Evolutionary conservation across 2,888 invertebrate genomes (phyloP), one percentile per base, ranked within the genome.

Genomic region (Oxystoma pomonae): DNA sequence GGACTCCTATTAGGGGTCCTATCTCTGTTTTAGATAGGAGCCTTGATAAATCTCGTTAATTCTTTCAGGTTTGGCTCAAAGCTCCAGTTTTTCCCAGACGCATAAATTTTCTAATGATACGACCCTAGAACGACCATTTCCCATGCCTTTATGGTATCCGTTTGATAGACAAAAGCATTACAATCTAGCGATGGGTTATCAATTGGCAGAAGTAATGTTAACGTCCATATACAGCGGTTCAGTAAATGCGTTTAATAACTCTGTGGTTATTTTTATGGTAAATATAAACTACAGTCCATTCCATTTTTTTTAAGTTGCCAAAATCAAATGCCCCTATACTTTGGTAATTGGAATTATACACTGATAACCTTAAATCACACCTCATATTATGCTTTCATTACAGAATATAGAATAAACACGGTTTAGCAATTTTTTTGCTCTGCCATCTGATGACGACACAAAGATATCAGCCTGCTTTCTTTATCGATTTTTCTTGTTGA

Each of bases 101-200:
- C 35, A 35, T 3, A 35, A 35, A 35, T 35, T 35, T 12, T 7
- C 5, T 35, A 35, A 35, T 12, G 12, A 12, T 12, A 35, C 35
- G 5, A 53, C 5, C 19, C 53, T 53, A 16, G n/a, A 9, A 7
- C 16, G n/a, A 53, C 53, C 53, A 17, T 53, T 53, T 19, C 19
- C 19, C 3, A 53, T 65, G 16, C 52, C 20, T 1, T 52, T 65
- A 22, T 65, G 63, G 65, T 63, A 62, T 50, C 65, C 65, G 2
- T 63, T 65, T 16, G 60, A 63, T 19, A 58, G 55, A 52, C 50
- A 65, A 9, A 60, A 55, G 49, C 49, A 63, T 49, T 65, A 63
- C 22, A 55, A 35, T 22, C 5, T 55, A 1, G 62, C 60, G 7
- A 51, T 65, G 35, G 18, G 16, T 16, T 58, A 61, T 18, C 57